These are phyloP conservation scores for Recurvirostra avosetta DNA, from an alignment of 2,113 vertebrate species.

Conservation along the genomic window DNA sequence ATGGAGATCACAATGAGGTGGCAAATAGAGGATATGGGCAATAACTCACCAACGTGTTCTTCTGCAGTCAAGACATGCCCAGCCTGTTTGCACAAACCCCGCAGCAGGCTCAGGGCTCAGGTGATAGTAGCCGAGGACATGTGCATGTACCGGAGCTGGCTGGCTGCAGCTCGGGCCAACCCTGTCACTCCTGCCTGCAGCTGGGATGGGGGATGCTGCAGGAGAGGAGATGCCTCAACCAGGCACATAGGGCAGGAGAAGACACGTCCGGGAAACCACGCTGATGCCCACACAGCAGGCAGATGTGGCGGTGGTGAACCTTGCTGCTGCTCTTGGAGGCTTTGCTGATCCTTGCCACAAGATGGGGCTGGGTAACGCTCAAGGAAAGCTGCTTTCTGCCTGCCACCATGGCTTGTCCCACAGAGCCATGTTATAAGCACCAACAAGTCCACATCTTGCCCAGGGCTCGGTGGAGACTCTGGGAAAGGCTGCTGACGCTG, in stretches of 20 bases:
- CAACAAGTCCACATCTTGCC: neutral
- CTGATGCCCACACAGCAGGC: neutral
- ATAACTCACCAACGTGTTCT: neutral
- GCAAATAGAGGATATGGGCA: neutral
- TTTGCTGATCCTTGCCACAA: neutral
- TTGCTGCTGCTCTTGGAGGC: neutral
- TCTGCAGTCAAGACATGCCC: neutral
- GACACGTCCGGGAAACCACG: neutral
- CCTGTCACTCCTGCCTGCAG: neutral
- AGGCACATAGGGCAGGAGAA: neutral
- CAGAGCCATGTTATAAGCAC: fast-evolving
- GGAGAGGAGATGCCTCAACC: neutral
- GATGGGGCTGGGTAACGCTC: neutral
- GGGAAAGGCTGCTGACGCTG: neutral
- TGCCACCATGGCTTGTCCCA: neutral
- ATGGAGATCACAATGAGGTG: neutral
- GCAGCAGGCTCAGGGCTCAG: neutral
- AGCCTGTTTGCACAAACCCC: neutral
- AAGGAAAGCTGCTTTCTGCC: neutral
- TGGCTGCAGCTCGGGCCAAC: neutral
- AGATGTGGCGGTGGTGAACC: fast-evolving
- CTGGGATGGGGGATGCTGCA: neutral
- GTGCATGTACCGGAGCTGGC: neutral
- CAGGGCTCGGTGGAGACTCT: neutral
- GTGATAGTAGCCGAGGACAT: neutral